Conservation (phyloP, 1,140 invertebrate genomes). For the Ruditapes philippinarum region DNA sequence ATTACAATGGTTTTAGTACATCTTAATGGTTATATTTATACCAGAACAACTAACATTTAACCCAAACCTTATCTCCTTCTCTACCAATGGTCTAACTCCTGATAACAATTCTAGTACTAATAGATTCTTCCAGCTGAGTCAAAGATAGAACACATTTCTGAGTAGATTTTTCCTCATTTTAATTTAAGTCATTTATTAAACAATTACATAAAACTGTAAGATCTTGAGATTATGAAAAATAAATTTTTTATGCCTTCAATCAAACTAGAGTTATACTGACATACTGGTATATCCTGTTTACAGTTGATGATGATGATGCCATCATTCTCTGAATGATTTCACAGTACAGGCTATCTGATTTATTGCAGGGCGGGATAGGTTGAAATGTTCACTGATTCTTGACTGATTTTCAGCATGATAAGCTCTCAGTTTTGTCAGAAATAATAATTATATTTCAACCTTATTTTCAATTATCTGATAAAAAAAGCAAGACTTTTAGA, state of each 20-base stretch:
- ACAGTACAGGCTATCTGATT: background rate
- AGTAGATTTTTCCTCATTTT: slow-evolving; percentile 3
- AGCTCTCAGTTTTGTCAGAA: background rate
- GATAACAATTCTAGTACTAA: background rate
- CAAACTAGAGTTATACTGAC: slow-evolving; percentile 17
- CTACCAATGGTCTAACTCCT: background rate
- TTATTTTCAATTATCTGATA: background rate
- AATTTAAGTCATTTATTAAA: background rate
- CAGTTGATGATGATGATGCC: background rate
- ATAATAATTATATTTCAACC: background rate
- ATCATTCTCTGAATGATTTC: background rate
- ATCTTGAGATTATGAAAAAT: background rate
- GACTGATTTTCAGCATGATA: background rate
- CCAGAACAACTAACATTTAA: background rate
- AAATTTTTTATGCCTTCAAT: background rate
- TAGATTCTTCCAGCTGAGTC: background rate
- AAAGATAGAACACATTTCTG: no score
- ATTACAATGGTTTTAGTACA: background rate
- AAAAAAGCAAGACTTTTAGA: background rate
- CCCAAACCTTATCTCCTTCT: background rate
- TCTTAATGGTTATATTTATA: background rate
- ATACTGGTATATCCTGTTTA: slow-evolving; percentile 33
- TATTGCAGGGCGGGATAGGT: background rate
- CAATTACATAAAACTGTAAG: slow-evolving; percentile 36
- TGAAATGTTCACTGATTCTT: background rate